Evolutionary conservation across 1,140 invertebrate genomes (phyloP).

Genomic region (Lepidurus apus): DNA sequence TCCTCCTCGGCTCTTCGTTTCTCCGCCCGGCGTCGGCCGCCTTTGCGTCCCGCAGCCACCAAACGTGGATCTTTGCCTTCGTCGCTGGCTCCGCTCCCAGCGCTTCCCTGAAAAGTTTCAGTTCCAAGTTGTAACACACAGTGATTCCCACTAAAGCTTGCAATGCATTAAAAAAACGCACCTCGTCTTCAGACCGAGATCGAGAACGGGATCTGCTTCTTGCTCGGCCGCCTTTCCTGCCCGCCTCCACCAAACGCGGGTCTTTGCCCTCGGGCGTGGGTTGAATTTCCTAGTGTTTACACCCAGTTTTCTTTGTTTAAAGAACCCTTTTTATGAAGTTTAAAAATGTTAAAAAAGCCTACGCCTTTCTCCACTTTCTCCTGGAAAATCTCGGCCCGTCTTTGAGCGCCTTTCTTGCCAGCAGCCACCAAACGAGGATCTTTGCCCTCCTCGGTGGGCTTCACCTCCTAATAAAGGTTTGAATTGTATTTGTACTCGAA

Average conservation of each 20-base stretch:
- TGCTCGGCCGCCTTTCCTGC: slow-evolving; percentile 26
- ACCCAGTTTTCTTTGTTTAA: neutral
- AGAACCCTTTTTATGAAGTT: neutral
- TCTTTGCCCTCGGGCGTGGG: slow-evolving; percentile 28
- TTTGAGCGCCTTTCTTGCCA: slow-evolving; percentile 31
- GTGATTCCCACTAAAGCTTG: neutral
- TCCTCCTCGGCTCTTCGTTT: slow-evolving; percentile 28
- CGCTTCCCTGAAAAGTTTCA: neutral
- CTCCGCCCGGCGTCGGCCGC: slow-evolving; percentile 1
- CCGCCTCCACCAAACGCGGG: slow-evolving; percentile 28
- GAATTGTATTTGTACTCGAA: neutral
- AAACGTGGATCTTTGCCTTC: slow-evolving; percentile 21
- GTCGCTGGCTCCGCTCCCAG: slow-evolving; percentile 7
- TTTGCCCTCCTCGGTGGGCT: slow-evolving; percentile 25
- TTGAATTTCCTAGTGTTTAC: slow-evolving; percentile 23
- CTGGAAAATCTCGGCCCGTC: slow-evolving; percentile 27
- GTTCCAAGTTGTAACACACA: neutral
- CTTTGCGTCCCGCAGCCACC: slow-evolving; percentile 27
- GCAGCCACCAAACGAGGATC: slow-evolving; percentile 29
- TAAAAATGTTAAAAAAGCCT: neutral
- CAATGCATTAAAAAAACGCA: neutral
- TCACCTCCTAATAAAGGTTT: neutral
- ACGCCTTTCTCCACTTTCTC: slow-evolving; percentile 25
- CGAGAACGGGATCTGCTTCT: neutral
- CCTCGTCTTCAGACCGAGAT: neutral